Evolutionary conservation across 2,113 vertebrate genomes (phyloP).

Genomic region (Tachycineta bicolor): DNA sequence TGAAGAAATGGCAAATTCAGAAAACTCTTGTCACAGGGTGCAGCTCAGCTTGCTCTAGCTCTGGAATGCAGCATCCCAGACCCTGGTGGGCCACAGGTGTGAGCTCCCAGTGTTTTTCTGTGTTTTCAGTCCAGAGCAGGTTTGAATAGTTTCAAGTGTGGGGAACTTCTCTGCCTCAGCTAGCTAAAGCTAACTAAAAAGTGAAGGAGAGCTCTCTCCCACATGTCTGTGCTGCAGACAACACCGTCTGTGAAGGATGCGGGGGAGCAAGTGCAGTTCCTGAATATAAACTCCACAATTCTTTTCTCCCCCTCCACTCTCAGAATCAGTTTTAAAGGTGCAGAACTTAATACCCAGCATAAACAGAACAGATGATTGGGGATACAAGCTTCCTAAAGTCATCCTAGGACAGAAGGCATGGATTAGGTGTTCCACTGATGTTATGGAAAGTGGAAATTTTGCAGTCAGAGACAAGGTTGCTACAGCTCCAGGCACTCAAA

Average conservation of each 20-base stretch:
- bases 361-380: background rate
- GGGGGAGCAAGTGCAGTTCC: background rate
- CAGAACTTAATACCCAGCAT: background rate
- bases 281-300: background rate
- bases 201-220: background rate
- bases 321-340: background rate
- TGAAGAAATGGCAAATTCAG: background rate
- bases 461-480: background rate
- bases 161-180: background rate
- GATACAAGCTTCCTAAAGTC: background rate
- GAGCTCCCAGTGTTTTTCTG: background rate
- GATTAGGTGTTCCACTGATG: background rate
- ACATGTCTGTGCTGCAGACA: background rate
- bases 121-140: background rate
- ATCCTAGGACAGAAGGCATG: background rate
- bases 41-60: background rate
- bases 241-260: background rate
- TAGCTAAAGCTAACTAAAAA: background rate
- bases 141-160: background rate
- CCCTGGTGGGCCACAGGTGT: too few relatives aligned
- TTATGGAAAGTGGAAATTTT: background rate
- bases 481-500: background rate
- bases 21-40: background rate
- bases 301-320: background rate
- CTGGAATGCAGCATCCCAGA: background rate